These are phyloP conservation scores for Stichopus chloronotus DNA, from an alignment of 35 echinoderm and acorn worm genomes.

Conservation along the genomic window DNA sequence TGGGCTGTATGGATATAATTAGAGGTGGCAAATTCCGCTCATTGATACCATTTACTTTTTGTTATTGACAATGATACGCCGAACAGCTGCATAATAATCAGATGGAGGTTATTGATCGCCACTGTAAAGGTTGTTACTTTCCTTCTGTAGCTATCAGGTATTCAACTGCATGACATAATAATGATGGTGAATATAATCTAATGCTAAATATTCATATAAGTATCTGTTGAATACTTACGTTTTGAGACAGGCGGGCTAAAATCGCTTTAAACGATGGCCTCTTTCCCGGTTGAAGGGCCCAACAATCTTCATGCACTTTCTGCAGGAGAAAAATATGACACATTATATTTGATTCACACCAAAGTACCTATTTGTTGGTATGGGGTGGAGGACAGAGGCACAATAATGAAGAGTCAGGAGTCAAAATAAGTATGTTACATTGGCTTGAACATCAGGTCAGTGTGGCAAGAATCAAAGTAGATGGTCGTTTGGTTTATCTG, in stretches of 20 bases:
- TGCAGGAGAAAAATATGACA: background rate
- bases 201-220: background rate
- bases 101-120: background rate
- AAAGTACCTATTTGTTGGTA: too few relatives aligned
- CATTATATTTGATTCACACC: too few relatives aligned
- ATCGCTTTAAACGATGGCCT: slow-evolving; percentile 30
- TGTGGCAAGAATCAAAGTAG: too few relatives aligned
- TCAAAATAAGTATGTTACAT: too few relatives aligned
- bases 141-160: too few relatives aligned
- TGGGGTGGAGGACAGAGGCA: too few relatives aligned
- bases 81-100: background rate
- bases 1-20: too few relatives aligned
- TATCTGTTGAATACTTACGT: slow-evolving; percentile 21
- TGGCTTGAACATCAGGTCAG: too few relatives aligned
- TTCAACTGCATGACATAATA: background rate
- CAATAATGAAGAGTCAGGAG: too few relatives aligned
- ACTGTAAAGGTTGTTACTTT: background rate
- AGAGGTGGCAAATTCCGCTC: too few relatives aligned
- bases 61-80: background rate
- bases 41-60: background rate
- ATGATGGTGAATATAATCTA: background rate
- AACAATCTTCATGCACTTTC: slow-evolving; percentile 42
- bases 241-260: slow-evolving; percentile 20
- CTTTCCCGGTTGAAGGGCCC: slow-evolving; percentile 12
- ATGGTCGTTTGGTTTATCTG: too few relatives aligned